Conservation (phyloP, 2,888 invertebrate genomes). For the Byasa hedistus region DNA sequence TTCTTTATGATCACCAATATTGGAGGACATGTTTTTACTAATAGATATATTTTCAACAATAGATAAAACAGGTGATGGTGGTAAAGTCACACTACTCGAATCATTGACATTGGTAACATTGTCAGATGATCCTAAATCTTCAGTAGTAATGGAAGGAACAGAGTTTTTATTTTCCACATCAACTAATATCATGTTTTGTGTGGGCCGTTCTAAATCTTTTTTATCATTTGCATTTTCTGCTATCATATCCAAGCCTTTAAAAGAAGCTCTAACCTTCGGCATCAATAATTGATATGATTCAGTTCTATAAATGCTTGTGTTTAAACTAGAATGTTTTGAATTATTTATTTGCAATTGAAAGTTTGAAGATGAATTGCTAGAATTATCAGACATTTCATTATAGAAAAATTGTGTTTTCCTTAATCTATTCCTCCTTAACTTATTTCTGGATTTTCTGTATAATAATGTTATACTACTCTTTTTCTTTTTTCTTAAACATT, state of each 20-base stretch:
- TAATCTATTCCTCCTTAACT: slow-evolving; percentile 2
- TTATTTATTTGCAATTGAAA: slow-evolving; percentile 36
- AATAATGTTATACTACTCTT: slow-evolving; percentile 36
- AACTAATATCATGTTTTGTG: slow-evolving; percentile 9
- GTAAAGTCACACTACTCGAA: slow-evolving; percentile 61
- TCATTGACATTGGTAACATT: slow-evolving; percentile 39
- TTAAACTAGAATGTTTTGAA: slow-evolving; percentile 40
- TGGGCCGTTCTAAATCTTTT: slow-evolving; percentile 4
- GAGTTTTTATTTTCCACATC: slow-evolving; percentile 28
- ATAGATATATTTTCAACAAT: slow-evolving; percentile 67
- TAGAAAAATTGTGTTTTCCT: slow-evolving; percentile 31
- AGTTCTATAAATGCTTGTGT: slow-evolving; percentile 53
- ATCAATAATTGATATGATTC: slow-evolving; percentile 64
- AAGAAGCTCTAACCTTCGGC: slow-evolving; percentile 38
- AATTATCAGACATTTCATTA: slow-evolving; percentile 48
- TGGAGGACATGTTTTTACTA: slow-evolving; percentile 47
- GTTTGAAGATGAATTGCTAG: slow-evolving; percentile 47
- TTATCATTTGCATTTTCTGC: slow-evolving; percentile 39
- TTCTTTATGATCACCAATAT: slow-evolving; percentile 34
- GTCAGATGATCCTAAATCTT: background rate
- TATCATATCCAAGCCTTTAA: slow-evolving; percentile 47
- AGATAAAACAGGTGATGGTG: slow-evolving; percentile 66
- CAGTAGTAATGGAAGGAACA: slow-evolving; percentile 13
- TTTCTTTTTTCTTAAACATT: slow-evolving; percentile 45
- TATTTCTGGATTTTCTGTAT: slow-evolving; percentile 12